A percentile compares a stretch with the other conserved stretches of the same genome.
Conservation (phyloP, 2,888 invertebrate species). For the Oscheius sp. region DNA sequence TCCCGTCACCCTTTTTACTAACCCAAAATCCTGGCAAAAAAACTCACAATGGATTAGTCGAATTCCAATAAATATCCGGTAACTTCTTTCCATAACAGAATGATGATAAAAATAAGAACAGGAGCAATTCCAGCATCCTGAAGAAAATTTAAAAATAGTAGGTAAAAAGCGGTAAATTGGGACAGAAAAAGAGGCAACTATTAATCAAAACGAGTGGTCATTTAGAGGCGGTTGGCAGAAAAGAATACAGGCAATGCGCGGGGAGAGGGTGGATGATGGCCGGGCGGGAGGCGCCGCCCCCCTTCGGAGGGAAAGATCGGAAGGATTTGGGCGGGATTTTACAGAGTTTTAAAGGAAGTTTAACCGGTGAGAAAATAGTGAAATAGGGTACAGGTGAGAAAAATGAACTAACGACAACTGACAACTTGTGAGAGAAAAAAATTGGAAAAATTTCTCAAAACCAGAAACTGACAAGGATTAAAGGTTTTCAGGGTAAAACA, state of each 20-base stretch:
- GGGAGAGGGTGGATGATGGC: constrained; percentile 10
- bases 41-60: constrained; percentile 39
- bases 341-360: not conserved
- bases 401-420: too few relatives aligned
- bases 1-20: too few relatives aligned
- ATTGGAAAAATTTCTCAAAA: too few relatives aligned
- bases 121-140: constrained; percentile 24
- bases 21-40: too few relatives aligned
- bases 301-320: too few relatives aligned
- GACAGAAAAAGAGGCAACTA: constrained; percentile 8
- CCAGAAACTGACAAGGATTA: too few relatives aligned
- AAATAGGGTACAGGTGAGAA: not conserved
- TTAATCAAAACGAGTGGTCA: constrained; percentile 32
- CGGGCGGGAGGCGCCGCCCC: too few relatives aligned
- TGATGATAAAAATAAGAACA: not conserved
- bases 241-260: constrained; percentile 6
- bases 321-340: not conserved
- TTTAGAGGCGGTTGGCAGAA: constrained; percentile 16
- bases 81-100: constrained; percentile 25
- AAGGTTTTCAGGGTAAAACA: not conserved
- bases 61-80: constrained; percentile 38
- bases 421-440: too few relatives aligned
- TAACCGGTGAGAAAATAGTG: not conserved
- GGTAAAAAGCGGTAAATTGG: not conserved
- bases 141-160: not conserved